These are phyloP conservation scores for Cydia splendana DNA, from an alignment of 1,140 invertebrate species.

Conservation along the genomic window DNA sequence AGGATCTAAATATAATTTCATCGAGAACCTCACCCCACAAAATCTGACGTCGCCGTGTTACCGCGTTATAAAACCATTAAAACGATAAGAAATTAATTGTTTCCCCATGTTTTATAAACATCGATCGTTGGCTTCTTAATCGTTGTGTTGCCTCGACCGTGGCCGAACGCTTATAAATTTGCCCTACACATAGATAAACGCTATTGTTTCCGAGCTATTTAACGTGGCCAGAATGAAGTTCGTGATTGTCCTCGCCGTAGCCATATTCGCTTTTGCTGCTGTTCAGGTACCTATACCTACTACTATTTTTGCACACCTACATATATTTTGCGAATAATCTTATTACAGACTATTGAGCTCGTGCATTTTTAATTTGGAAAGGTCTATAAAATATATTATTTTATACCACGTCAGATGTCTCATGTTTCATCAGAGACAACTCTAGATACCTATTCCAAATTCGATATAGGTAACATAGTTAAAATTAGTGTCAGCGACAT, in stretches of 20 bases:
- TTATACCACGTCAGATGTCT: too few species aligned
- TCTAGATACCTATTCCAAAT: too few species aligned
- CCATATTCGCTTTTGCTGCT: conserved; percentile 56
- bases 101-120: conserved; percentile 60
- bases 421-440: too few species aligned
- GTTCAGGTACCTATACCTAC: conserved; percentile 51
- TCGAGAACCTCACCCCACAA: neutral
- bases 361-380: too few species aligned
- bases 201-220: conserved; percentile 39
- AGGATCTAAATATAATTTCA: neutral
- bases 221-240: conserved; percentile 49
- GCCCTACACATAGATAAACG: conserved; percentile 28
- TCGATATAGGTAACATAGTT: too few species aligned
- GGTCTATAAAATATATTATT: too few species aligned
- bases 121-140: conserved; percentile 43
- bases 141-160: conserved; percentile 45
- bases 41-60: neutral
- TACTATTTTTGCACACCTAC: neutral
- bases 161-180: conserved; percentile 51
- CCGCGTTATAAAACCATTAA: conserved; percentile 37
- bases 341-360: neutral
- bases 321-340: neutral
- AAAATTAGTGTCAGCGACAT: neutral
- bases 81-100: conserved; percentile 62
- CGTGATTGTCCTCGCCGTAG: conserved; percentile 42